phyloP scores from a whole-genome alignment of 2,797 vertebrate species.

The Lateolabrax maculatus region DNA sequence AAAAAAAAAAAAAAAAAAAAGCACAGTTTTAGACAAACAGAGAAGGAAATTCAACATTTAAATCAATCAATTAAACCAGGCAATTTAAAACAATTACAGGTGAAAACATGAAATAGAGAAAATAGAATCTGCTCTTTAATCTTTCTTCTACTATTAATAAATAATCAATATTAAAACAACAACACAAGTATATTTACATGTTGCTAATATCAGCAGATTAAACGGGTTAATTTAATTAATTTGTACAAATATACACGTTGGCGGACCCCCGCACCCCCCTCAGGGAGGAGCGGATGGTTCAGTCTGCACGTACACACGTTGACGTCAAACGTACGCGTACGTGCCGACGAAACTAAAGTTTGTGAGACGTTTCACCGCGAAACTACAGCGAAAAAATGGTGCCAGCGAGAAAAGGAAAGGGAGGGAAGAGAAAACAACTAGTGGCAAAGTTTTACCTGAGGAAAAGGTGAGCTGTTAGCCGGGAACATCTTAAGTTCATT shows the following conservation, averaged over 20 bases:
- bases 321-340: too few relatives aligned
- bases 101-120: not conserved
- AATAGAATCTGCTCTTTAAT: not conserved
- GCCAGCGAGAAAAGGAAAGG: accelerated
- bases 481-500: too few relatives aligned
- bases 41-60: not conserved
- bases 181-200: not conserved
- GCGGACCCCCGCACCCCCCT: not conserved
- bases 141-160: not conserved
- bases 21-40: not conserved
- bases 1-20: not conserved
- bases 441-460: not conserved
- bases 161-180: not conserved
- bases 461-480: slow-evolving; percentile 15
- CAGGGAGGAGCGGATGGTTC: not conserved
- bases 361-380: too few relatives aligned
- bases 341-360: too few relatives aligned
- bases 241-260: not conserved
- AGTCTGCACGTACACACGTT: not conserved
- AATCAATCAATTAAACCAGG: not conserved
- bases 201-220: not conserved
- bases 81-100: not conserved
- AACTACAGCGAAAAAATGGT: not conserved
- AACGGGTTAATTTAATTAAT: not conserved
- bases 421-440: not conserved